phyloP scores from a whole-genome alignment of 1,140 invertebrate genomes.

The Patella vulgata region DNA sequence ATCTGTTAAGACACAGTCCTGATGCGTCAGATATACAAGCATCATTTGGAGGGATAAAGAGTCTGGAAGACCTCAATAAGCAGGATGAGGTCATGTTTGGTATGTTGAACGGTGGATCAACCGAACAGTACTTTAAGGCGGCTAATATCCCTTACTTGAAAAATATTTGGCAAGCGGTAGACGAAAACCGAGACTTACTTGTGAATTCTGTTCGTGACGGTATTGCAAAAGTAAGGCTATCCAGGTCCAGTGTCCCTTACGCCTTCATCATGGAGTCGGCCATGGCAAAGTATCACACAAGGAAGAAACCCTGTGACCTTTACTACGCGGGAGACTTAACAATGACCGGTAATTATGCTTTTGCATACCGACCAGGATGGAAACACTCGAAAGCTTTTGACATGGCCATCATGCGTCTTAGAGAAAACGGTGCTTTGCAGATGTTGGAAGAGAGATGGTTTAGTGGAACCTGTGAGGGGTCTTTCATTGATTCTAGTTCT shows the following conservation, averaged over 20 bases:
- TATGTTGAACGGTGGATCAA: constrained; percentile 81
- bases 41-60: constrained; percentile 91
- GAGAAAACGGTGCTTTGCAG: constrained; percentile 37
- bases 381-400: constrained; percentile 19
- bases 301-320: constrained; percentile 37
- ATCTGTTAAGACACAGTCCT: constrained; percentile 36
- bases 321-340: constrained; percentile 39
- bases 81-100: constrained; percentile 93
- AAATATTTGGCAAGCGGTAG: constrained; percentile 21
- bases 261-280: constrained; percentile 95
- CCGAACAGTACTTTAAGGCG: constrained; percentile 19
- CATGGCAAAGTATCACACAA: constrained; percentile 74
- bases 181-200: constrained; percentile 8
- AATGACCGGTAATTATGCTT: constrained; percentile 31
- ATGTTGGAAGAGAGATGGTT: constrained; percentile 46
- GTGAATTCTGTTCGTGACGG: constrained; percentile 35
- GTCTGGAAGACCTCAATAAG: constrained; percentile 81
- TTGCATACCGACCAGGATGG: constrained; percentile 26
- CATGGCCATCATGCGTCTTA: constrained; percentile 26
- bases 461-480: constrained; percentile 28
- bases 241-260: constrained; percentile 78
- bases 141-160: constrained; percentile 14
- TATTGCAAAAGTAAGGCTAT: constrained; percentile 37
- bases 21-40: constrained; percentile 79
- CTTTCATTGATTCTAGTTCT: constrained; percentile 28